Base-by-base conservation (phyloP, 2,797 vertebrate genomes). In the Enteromius mattozi region DNA sequence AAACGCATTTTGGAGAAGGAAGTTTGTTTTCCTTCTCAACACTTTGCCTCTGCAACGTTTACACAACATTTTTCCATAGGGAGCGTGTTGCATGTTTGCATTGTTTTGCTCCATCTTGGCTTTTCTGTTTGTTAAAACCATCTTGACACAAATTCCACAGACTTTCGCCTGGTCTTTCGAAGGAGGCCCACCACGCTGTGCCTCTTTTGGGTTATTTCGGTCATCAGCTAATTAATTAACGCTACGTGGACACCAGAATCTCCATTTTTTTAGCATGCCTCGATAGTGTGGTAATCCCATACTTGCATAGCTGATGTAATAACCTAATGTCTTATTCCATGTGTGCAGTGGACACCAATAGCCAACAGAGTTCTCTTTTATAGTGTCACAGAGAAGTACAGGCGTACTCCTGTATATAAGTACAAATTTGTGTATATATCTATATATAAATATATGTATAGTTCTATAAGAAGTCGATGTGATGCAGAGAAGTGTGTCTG, bases 211-310 rank as follows among this genome's bases (percentile, higher is more conserved):
- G 59, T 74, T 42, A 12, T 76, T 56, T 35, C 37, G n/a, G 37
- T 59, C 49, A 83, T 83, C 61, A 6, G 35, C 37, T 70, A 51
- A 66, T 45, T 30, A 35, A 81, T 42, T 76, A 78, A 49, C 21
- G 81, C 56, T 56, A 72, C 35, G 10, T 66, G 21, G 51, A 42
- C 12, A 82, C 9, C 75, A 42, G 80, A 51, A 86, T 86, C 75
- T 86, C 76, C 3, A 40, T 78, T 86, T 79, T 69, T 86, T 87
- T 83, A 88, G 89, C 90, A 90, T 88, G 88, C 88, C 77, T 82
- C 51, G 56, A 47, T 87, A 86, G 82, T 88, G 83, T 87, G 81
- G 80, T 80, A 40, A 80, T 66, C 77, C 72, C 84, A 81, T 87
- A 85, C 66, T 86, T 74, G 56, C 74, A 54, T 63, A 83, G 70